Evolutionary conservation across 1,140 invertebrate species (phyloP).

Genomic region (Rhopalosiphum padi): DNA sequence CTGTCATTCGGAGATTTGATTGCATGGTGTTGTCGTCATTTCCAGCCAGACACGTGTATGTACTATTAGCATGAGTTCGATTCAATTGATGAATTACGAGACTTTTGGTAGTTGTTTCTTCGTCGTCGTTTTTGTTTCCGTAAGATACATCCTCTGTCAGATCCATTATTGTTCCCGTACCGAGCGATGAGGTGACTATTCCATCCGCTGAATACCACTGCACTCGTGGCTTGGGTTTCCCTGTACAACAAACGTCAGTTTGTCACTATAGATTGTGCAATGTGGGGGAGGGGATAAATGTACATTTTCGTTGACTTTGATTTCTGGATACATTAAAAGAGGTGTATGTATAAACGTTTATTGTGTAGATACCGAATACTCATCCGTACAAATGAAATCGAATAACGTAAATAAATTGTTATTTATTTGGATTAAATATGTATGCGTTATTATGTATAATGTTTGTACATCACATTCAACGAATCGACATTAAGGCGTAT

Average conservation of each 20-base stretch:
- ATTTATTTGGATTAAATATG: background rate
- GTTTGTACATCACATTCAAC: background rate
- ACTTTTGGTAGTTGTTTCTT: background rate
- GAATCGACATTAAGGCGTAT: background rate
- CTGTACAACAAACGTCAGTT: background rate
- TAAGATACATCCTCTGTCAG: background rate
- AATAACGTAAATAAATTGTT: background rate
- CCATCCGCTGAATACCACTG: slow-evolving; percentile 35
- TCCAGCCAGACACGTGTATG: slow-evolving; percentile 29
- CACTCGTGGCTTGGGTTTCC: slow-evolving; percentile 41
- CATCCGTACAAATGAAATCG: background rate
- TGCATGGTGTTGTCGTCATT: slow-evolving; percentile 17
- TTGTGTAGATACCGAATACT: background rate
- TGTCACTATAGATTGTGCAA: background rate
- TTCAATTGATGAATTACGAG: slow-evolving; percentile 4
- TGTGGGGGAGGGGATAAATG: background rate
- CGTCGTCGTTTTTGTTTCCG: background rate
- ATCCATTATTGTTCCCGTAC: background rate
- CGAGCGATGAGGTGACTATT: background rate
- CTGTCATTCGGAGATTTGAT: slow-evolving; percentile 30
- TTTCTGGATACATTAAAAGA: background rate
- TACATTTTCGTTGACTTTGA: background rate
- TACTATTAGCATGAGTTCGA: slow-evolving; percentile 40
- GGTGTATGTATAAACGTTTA: background rate
- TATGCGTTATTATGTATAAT: background rate